Evolutionary conservation across 2,888 invertebrate genomes (phyloP).

Genomic region (Mythimna impura): DNA sequence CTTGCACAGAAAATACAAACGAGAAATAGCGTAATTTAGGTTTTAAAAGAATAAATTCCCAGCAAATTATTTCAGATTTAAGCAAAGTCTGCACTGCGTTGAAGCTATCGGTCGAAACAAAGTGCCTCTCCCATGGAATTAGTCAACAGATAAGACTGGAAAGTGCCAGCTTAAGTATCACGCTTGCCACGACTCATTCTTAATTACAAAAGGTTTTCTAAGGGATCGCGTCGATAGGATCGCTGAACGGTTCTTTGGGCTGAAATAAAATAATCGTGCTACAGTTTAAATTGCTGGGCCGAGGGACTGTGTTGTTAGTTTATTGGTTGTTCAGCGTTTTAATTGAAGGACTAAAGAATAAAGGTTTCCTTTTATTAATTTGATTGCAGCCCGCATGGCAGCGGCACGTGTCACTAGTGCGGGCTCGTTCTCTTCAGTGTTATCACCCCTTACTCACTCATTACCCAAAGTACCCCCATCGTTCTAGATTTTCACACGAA

Average conservation of each 20-base stretch:
- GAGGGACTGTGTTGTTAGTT: constrained; percentile 12
- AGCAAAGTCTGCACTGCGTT: constrained; percentile 15
- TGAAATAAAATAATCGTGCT: constrained; percentile 41
- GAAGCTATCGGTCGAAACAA: constrained; percentile 47
- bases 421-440: constrained; percentile 67
- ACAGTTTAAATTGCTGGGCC: constrained; percentile 26
- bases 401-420: constrained; percentile 78
- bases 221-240: constrained; percentile 44
- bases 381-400: constrained; percentile 64
- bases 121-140: constrained; percentile 47
- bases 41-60: constrained; percentile 23
- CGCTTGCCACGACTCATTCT: constrained; percentile 54
- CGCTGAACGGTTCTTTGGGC: constrained; percentile 37
- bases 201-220: constrained; percentile 58
- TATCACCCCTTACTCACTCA: constrained; percentile 79
- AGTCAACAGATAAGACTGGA: constrained; percentile 54
- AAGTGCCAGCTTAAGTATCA: constrained; percentile 50
- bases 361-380: constrained; percentile 61
- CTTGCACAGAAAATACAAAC: background rate
- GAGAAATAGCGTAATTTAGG: background rate
- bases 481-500: constrained; percentile 84
- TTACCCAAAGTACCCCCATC: constrained; percentile 81
- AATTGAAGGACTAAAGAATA: constrained; percentile 51
- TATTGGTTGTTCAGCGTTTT: constrained; percentile 46
- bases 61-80: constrained; percentile 15